These are phyloP conservation scores for Anas capensis DNA, from an alignment of 2,797 vertebrate genomes.

Conservation along the genomic window DNA sequence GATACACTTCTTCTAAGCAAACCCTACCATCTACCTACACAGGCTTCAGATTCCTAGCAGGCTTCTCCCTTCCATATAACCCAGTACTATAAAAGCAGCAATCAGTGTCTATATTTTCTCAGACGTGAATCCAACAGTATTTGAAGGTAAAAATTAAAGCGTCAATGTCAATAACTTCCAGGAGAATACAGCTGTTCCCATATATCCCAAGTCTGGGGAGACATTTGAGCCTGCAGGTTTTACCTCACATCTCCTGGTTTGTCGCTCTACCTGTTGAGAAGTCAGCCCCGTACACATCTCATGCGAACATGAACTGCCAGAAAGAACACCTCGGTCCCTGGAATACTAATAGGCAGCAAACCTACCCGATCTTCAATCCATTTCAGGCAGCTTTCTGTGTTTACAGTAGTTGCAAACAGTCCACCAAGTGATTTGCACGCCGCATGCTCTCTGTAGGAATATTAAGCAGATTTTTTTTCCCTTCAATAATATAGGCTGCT, in stretches of 20 bases:
- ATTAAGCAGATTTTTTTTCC: slow-evolving; percentile 37
- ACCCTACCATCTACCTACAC: neutral
- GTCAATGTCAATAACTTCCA: fast-evolving
- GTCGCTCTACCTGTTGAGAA: too few species aligned
- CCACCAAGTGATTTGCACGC: neutral
- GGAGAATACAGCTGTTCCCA: neutral
- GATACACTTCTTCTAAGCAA: neutral
- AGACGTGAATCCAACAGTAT: neutral
- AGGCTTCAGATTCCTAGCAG: neutral
- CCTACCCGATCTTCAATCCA: neutral
- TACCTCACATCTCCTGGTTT: neutral
- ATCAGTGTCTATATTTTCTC: neutral
- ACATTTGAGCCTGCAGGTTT: neutral
- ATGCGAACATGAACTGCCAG: neutral
- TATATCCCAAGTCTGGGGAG: neutral
- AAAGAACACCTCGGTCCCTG: neutral
- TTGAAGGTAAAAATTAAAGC: neutral
- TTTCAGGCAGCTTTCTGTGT: neutral
- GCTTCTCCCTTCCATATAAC: neutral
- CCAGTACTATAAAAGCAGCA: neutral
- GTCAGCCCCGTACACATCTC: neutral
- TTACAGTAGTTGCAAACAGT: neutral
- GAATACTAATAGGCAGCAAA: neutral
- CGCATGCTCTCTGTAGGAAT: slow-evolving; percentile 28
- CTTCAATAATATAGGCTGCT: slow-evolving; percentile 41